Evolutionary conservation across 2,113 vertebrate species (phyloP).

Genomic region (Empidonax alnorum): DNA sequence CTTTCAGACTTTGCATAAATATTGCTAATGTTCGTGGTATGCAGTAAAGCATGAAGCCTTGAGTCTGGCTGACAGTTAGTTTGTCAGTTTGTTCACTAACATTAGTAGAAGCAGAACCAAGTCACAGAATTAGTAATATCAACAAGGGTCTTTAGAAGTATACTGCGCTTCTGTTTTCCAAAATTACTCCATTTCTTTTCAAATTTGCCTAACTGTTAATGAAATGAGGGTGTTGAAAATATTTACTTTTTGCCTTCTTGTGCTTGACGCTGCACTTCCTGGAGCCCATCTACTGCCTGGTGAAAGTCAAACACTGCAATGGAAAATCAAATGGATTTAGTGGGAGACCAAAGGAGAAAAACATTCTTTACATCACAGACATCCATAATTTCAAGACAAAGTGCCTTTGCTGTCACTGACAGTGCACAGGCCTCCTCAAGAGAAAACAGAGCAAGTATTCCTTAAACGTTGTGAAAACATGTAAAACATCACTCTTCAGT

Average conservation of each 20-base stretch:
- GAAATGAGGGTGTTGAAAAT: neutral
- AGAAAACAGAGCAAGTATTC: neutral
- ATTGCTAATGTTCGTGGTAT: neutral
- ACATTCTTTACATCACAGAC: neutral
- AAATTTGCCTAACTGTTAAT: neutral
- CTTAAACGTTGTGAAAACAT: neutral
- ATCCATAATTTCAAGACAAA: neutral
- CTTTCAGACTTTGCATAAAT: neutral
- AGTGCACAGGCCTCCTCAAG: neutral
- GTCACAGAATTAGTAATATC: neutral
- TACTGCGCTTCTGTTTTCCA: neutral
- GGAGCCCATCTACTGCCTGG: constrained; percentile 94
- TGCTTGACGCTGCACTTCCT: constrained; percentile 93
- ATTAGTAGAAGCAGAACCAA: neutral
- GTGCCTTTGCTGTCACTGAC: neutral
- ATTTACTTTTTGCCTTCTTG: constrained; percentile 97
- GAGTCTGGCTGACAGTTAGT: neutral
- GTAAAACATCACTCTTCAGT: neutral
- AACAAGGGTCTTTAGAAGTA: neutral
- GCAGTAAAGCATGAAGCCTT: neutral
- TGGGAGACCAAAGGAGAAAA: constrained; percentile 18
- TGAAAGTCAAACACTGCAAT: constrained; percentile 95
- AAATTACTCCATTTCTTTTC: neutral
- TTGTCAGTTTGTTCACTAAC: neutral
- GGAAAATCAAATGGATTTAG: neutral